Evolutionary conservation across 2,113 vertebrate species (phyloP), one percentile per base, ranked within the genome.

Genomic region (Clarias macrocephalus): DNA sequence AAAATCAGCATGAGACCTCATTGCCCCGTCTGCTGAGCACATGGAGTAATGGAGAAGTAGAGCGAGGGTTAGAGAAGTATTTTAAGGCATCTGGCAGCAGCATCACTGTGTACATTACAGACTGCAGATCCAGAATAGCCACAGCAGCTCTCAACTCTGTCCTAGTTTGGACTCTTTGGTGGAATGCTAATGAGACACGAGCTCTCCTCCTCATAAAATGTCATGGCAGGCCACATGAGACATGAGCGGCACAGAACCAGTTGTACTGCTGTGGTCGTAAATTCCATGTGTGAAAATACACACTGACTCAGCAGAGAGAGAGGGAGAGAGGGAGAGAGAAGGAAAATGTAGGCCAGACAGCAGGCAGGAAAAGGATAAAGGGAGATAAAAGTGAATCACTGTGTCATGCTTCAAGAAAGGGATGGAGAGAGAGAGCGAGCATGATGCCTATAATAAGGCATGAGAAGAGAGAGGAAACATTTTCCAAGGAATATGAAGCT

Each of bases 271-370:
- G 19, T 12, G 37, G 85, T 81, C 80, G 21, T 80, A 63, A 88
- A 88, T 80, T 84, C 65, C 87, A 81, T 70, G 62, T 79, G 82
- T 85, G 86, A 86, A 90, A 88, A 90, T 88, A 88, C 87, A 85
- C 70, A 16, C 79, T 18, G 86, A 89, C 90, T 88, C 84, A 89
- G 88, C 82, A 86, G 59, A 86, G 86, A 86, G 62, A 65, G 81
- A 76, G 73, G 48, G 65, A 62, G 33, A 54, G 52, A 63, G 30
- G 52, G 66, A 73, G 30, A 48, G 79, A 52, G 16, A 37, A 30
- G 21, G 68, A 13, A 72, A 82, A 60, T 56, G 85, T 48, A 77
- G 54, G 85, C 28, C 54, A 86, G 77, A 15, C 37, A 54, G 57
- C 52, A 76, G 33, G 13, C 23, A 80, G 62, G 48, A 80, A 76